A percentile compares a stretch with the other conserved stretches of the same genome.
These are phyloP conservation scores for Oscheius onirici DNA, from an alignment of 2,888 invertebrate species.

Conservation along the genomic window DNA sequence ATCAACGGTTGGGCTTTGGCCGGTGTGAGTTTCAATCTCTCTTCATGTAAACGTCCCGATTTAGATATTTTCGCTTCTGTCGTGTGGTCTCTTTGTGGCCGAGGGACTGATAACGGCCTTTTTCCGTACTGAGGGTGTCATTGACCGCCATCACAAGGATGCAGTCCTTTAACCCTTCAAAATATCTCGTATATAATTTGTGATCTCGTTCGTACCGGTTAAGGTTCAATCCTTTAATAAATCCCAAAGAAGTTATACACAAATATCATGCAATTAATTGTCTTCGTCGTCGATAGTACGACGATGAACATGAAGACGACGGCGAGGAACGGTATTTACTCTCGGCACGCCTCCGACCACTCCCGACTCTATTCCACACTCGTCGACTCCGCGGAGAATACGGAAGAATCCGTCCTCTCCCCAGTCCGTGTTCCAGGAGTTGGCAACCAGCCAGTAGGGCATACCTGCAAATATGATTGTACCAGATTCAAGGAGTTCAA, in stretches of 20 bases:
- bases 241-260: conserved; percentile 1
- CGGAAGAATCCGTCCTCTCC: conserved; percentile 81
- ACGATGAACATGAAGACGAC: conserved; percentile 26
- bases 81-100: conserved; percentile 66
- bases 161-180: not conserved
- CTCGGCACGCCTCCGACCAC: conserved; percentile 71
- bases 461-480: conserved; percentile 72
- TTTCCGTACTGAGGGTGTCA: conserved; percentile 52
- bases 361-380: conserved; percentile 75
- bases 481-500: conserved; percentile 59
- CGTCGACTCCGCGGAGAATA: conserved; percentile 82
- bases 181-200: not conserved
- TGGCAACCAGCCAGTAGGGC: conserved; percentile 89
- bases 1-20: conserved; percentile 70
- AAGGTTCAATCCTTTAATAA: not conserved
- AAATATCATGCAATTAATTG: conserved; percentile 5
- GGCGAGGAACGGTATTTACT: conserved; percentile 40
- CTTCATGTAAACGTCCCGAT: conserved; percentile 9
- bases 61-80: conserved; percentile 68
- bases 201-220: conserved; percentile 24
- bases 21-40: conserved; percentile 48
- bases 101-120: conserved; percentile 68
- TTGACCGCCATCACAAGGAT: conserved; percentile 19
- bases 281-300: conserved; percentile 2
- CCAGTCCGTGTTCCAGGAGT: conserved; percentile 90